Percentiles rank a stretch among this genome's conserved stretches.
These are phyloP conservation scores for Chaetura pelagica DNA, from an alignment of 2,113 vertebrate genomes.

Conservation along the genomic window DNA sequence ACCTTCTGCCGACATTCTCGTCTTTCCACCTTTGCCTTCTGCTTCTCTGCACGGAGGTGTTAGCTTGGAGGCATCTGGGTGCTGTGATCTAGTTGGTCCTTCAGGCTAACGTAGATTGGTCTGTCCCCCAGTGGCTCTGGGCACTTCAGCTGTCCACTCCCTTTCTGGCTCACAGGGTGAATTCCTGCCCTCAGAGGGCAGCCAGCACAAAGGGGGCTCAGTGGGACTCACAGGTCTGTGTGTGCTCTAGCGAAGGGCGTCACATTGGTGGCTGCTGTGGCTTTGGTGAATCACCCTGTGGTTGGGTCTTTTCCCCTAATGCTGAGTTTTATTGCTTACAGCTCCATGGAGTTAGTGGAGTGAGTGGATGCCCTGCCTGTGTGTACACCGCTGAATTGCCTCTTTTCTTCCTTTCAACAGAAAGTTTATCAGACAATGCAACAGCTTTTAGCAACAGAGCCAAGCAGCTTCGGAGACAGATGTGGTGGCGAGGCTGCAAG, in stretches of 20 bases:
- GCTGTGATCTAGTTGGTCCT: neutral
- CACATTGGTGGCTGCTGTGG: neutral
- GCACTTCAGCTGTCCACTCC: neutral
- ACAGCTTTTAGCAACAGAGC: constrained; percentile 98
- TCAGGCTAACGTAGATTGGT: neutral
- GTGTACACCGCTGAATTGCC: neutral
- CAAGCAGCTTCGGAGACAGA: constrained; percentile 95
- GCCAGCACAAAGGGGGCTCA: neutral
- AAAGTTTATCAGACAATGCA: constrained; percentile 97
- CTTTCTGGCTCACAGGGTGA: neutral
- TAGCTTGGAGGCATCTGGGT: neutral
- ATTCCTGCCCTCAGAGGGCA: neutral
- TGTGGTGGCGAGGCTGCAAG: constrained; percentile 98
- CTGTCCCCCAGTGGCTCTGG: neutral
- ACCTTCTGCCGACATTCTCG: neutral
- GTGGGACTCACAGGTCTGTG: neutral
- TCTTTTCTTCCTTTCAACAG: constrained; percentile 74
- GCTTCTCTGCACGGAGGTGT: neutral
- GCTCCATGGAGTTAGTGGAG: neutral
- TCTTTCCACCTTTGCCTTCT: neutral
- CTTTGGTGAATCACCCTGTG: neutral
- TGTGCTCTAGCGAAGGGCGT: neutral
- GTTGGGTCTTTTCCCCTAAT: neutral
- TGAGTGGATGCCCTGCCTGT: neutral
- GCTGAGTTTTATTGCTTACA: neutral